A percentile compares a stretch with the other conserved stretches of the same genome.
These are phyloP conservation scores for Eulithis prunata DNA, from an alignment of 2,888 invertebrate genomes.

Conservation along the genomic window DNA sequence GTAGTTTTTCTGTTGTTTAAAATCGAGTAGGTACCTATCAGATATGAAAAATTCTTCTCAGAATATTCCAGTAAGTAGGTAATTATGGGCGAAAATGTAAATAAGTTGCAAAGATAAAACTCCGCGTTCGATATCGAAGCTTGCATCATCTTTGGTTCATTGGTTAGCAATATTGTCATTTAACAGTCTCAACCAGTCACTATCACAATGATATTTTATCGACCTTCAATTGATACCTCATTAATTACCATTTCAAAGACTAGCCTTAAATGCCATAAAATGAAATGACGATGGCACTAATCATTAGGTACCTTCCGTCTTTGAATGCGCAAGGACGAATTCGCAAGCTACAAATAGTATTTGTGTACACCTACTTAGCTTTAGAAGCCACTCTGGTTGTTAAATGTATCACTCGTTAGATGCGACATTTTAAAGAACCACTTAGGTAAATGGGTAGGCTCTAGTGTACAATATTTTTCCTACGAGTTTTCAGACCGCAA, in stretches of 20 bases:
- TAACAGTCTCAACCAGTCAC: background rate
- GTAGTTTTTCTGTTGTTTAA: background rate
- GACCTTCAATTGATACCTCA: constrained; percentile 21
- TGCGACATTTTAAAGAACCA: constrained; percentile 37
- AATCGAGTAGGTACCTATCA: background rate
- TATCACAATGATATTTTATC: constrained; percentile 9
- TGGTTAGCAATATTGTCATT: background rate
- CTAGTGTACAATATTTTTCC: constrained; percentile 26
- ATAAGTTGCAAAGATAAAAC: background rate
- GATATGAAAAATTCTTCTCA: no score
- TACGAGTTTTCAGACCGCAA: constrained; percentile 11
- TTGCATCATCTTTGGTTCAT: background rate
- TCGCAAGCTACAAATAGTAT: background rate
- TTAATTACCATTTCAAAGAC: constrained; percentile 26
- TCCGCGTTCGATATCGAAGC: background rate
- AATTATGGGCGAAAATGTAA: background rate
- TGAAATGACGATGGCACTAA: constrained; percentile 7
- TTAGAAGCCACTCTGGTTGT: constrained; percentile 21
- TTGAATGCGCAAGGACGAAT: background rate
- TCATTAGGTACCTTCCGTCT: no score
- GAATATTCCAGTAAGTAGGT: no score
- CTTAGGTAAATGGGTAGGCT: constrained; percentile 36
- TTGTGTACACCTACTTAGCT: background rate
- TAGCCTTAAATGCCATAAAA: constrained; percentile 19
- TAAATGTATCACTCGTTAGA: constrained; percentile 39